A percentile compares a stretch with the other conserved stretches of the same genome.
phyloP scores from a whole-genome alignment of 2,888 invertebrate species.

The Iphiclides podalirius region DNA sequence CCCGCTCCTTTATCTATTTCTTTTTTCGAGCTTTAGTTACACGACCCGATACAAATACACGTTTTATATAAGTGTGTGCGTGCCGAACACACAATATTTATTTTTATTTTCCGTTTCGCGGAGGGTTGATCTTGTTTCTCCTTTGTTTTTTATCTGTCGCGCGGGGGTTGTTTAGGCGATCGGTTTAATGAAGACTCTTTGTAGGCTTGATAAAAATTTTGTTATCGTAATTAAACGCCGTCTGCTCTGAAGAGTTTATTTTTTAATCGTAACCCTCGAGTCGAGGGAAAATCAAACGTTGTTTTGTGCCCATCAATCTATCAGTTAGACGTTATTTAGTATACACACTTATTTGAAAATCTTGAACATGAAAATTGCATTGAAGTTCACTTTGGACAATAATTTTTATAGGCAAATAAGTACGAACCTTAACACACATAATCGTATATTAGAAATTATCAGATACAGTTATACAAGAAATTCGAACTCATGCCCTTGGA shows the following conservation, averaged over 20 bases:
- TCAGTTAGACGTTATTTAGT: no score
- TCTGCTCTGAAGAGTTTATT: not conserved
- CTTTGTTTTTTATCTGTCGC: conserved; percentile 11
- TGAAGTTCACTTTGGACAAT: no score
- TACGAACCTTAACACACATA: no score
- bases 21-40: conserved; percentile 31
- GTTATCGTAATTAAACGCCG: conserved; percentile 17
- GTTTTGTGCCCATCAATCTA: no score
- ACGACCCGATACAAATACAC: conserved; percentile 22
- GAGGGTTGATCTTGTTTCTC: conserved; percentile 15
- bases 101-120: conserved; percentile 3
- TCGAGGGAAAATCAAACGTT: no score
- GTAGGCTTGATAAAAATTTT: conserved; percentile 13
- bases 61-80: conserved; percentile 2
- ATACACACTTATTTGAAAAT: no score
- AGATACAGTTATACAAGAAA: no score
- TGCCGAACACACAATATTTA: not conserved
- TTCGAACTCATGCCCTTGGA: no score
- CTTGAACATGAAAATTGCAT: no score
- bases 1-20: conserved; percentile 38
- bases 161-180: conserved; percentile 10
- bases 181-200: conserved; percentile 15
- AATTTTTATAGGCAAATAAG: no score
- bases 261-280: not conserved
- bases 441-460: no score